Evolutionary conservation across 2,888 invertebrate species (phyloP).

Genomic region (Alloplasta piceator): DNA sequence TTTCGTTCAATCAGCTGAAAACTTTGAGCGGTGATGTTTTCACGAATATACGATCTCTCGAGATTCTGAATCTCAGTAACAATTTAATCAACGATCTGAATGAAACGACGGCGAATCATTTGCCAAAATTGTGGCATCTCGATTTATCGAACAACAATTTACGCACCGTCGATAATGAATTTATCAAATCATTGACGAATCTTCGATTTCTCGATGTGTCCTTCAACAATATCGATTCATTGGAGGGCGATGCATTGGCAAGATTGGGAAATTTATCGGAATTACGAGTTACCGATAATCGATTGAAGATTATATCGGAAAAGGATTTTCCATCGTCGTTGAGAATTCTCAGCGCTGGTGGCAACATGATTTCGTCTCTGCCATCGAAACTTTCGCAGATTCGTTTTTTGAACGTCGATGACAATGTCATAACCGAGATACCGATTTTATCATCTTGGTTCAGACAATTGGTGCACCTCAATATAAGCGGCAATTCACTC

Average conservation of each 20-base stretch:
- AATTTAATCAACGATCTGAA: slow-evolving; percentile 82
- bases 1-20: slow-evolving; percentile 84
- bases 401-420: slow-evolving; percentile 70
- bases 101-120: slow-evolving; percentile 74
- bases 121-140: slow-evolving; percentile 74
- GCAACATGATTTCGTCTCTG: slow-evolving; percentile 71
- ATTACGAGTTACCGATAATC: slow-evolving; percentile 65
- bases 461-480: slow-evolving; percentile 69
- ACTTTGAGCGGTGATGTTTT: slow-evolving; percentile 83
- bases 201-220: slow-evolving; percentile 81
- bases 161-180: slow-evolving; percentile 82
- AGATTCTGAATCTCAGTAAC: slow-evolving; percentile 84
- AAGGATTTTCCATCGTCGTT: slow-evolving; percentile 71
- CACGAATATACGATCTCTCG: slow-evolving; percentile 81
- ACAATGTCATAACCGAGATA: slow-evolving; percentile 71
- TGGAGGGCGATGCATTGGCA: slow-evolving; percentile 18
- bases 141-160: slow-evolving; percentile 80
- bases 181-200: slow-evolving; percentile 82
- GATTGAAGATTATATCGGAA: slow-evolving; percentile 67
- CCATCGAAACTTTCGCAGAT: slow-evolving; percentile 65
- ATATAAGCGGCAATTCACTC: slow-evolving; percentile 79
- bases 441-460: slow-evolving; percentile 52
- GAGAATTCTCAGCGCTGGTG: slow-evolving; percentile 69
- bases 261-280: slow-evolving; percentile 36
- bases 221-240: slow-evolving; percentile 71